Conservation (phyloP, 2,888 invertebrate genomes). For the Auanema sp. region DNA sequence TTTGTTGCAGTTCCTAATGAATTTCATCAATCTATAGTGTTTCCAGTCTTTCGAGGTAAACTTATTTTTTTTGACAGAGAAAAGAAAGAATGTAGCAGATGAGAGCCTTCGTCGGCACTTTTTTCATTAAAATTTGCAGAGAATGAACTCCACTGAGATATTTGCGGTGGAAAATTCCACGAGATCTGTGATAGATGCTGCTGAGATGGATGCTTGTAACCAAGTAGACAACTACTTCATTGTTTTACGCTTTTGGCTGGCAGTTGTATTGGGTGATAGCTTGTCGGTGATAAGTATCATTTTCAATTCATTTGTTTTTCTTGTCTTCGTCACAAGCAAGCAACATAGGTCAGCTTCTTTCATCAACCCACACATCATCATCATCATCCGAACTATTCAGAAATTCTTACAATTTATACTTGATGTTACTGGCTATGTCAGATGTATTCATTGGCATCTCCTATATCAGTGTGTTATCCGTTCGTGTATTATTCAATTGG, state of each 20-base stretch:
- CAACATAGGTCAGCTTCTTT: constrained; percentile 39
- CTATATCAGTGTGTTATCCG: constrained; percentile 44
- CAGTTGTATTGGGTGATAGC: constrained; percentile 32
- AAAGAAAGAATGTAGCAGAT: too few relatives aligned
- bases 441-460: constrained; percentile 47
- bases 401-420: constrained; percentile 45
- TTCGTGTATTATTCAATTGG: constrained; percentile 35
- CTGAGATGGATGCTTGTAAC: too few relatives aligned
- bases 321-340: constrained; percentile 38
- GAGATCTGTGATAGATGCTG: too few relatives aligned
- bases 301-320: constrained; percentile 46
- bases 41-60: too few relatives aligned
- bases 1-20: too few relatives aligned
- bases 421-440: constrained; percentile 42
- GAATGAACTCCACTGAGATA: too few relatives aligned
- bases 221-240: too few relatives aligned
- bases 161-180: too few relatives aligned
- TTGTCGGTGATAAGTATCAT: constrained; percentile 39
- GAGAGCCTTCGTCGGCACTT: too few relatives aligned
- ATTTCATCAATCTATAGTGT: too few relatives aligned
- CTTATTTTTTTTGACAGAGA: too few relatives aligned
- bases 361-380: background rate
- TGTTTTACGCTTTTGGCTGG: constrained; percentile 28
- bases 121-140: too few relatives aligned
- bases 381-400: constrained; percentile 21